phyloP scores from a whole-genome alignment of 2,797 vertebrate genomes.

The Myotis planiceps region DNA sequence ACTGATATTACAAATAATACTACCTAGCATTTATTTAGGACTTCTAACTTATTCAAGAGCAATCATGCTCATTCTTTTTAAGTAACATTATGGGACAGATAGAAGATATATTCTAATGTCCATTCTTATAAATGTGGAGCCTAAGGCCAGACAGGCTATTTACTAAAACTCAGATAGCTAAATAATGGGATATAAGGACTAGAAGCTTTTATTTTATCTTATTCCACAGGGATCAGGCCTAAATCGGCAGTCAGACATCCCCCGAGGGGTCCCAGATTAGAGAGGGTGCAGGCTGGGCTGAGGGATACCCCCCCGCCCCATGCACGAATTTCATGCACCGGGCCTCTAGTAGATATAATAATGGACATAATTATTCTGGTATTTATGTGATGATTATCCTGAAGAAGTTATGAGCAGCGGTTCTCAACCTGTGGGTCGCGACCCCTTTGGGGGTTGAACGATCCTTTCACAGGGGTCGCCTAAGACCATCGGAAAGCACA shows the following conservation, averaged over 20 bases:
- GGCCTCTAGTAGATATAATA: background rate
- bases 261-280: too few relatives aligned
- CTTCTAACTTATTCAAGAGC: background rate
- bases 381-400: slow-evolving; percentile 11
- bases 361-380: background rate
- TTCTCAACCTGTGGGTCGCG: too few relatives aligned
- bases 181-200: background rate
- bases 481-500: too few relatives aligned
- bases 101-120: background rate
- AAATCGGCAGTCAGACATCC: too few relatives aligned
- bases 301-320: too few relatives aligned
- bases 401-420: background rate
- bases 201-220: background rate
- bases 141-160: background rate
- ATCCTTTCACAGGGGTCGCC: too few relatives aligned
- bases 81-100: background rate
- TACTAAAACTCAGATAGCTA: background rate
- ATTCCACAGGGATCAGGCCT: too few relatives aligned
- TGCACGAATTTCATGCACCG: too few relatives aligned
- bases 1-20: background rate
- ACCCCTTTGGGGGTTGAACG: too few relatives aligned
- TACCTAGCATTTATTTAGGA: background rate
- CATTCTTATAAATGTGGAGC: background rate
- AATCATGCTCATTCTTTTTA: background rate
- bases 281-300: too few relatives aligned